Evolutionary conservation across 2,113 vertebrate genomes (phyloP).

Genomic region (Hypomesus transpacificus): DNA sequence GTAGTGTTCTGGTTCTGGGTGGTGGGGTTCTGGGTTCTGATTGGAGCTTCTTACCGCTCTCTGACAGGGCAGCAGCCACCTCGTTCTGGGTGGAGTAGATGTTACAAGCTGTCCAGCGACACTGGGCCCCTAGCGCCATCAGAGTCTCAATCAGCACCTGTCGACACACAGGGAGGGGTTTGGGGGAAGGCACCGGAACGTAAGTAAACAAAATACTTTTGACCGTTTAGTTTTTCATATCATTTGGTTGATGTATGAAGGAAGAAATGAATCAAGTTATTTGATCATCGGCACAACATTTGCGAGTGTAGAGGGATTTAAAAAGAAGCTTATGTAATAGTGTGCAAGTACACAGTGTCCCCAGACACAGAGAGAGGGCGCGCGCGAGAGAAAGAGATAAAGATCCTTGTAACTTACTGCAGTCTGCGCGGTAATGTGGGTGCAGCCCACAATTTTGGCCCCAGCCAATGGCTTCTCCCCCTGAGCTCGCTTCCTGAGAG

Average conservation of each 20-base stretch:
- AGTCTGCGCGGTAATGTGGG: conserved; percentile 97
- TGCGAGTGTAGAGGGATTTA: too few relatives aligned
- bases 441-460: conserved; percentile 97
- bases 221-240: too few relatives aligned
- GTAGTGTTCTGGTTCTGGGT: too few relatives aligned
- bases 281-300: not conserved
- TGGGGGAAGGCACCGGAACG: too few relatives aligned
- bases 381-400: conserved; percentile 4
- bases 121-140: conserved; percentile 92
- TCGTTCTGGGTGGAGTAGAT: conserved; percentile 98
- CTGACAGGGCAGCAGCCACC: conserved; percentile 91
- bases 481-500: conserved; percentile 95
- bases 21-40: not conserved
- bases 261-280: not conserved
- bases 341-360: too few relatives aligned
- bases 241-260: not conserved
- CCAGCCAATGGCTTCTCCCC: conserved; percentile 97
- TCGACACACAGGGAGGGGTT: not conserved
- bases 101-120: conserved; percentile 98
- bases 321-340: too few relatives aligned
- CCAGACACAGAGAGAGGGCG: not conserved
- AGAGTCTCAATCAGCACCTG: conserved; percentile 97
- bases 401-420: conserved; percentile 74
- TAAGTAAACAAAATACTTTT: not conserved
- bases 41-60: conserved; percentile 72